Evolutionary conservation across 2,113 vertebrate species (phyloP), one percentile per base, ranked within the genome.

Genomic region (Peromyscus maniculatus): DNA sequence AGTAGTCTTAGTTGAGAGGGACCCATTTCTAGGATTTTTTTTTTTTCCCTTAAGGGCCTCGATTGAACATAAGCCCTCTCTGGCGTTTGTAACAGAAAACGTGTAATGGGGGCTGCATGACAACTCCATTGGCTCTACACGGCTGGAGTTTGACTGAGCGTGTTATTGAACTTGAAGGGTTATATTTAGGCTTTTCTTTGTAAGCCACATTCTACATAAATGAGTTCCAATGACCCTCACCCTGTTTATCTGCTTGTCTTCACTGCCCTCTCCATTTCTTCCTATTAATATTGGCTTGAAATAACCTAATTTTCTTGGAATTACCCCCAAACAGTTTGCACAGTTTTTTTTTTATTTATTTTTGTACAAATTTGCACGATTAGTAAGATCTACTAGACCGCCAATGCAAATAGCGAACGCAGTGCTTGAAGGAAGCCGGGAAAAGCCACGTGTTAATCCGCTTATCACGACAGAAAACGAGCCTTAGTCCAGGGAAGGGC

Each of bases 401-500:
- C 84, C 94, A 98, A 98, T 97, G 96, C 97, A 98, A 98, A 98
- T 93, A 93, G 91, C 92, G 94, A 96, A 89, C 26, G 7, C 39
- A 74, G n/a, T 69, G 59, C 94, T 97, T 72, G 43, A 74, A 75
- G 95, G 83, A 89, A 90, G 15, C 86, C 69, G 67, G 77, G 49
- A 79, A 96, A 95, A 95, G 55, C 49, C 94, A 94, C 49, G 80
- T 86, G 77, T 82, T 90, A 91, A 89, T 91, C 57, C 80, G 1
- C 96, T 97, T 90, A 94, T 94, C 91, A 94, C 36, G 21, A 90
- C 43, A 83, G 94, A 92, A 95, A 96, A 96, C 87, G 94, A 96
- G 79, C 62, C 55, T 91, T 77, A 75, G 93, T 93, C 86, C 11
- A 72, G 83, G 69, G 43, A 94, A 97, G 59, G 67, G 22, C 57